Conservation (phyloP, 2,888 invertebrate genomes). For the Chrysolina americana region DNA sequence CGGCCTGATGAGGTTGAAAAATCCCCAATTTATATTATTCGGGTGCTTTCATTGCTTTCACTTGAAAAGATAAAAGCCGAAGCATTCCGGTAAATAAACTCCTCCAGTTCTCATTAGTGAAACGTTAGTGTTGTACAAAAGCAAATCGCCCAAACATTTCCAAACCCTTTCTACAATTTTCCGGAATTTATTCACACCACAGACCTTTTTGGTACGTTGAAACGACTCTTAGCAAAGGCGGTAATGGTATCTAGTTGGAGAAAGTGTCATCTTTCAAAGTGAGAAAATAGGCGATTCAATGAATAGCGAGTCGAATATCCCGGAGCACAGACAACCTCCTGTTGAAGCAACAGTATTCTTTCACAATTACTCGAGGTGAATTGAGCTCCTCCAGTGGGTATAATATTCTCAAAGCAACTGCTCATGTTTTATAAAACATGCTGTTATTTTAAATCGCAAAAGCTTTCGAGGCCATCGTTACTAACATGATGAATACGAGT, state of each 20-base stretch:
- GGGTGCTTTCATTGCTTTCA: constrained; percentile 20
- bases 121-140: constrained; percentile 37
- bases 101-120: constrained; percentile 41
- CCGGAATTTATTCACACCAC: constrained; percentile 43
- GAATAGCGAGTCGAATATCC: neutral
- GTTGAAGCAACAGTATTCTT: too few species aligned
- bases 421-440: neutral
- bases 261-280: neutral
- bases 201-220: constrained; percentile 33
- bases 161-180: constrained; percentile 37
- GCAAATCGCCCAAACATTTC: constrained; percentile 35
- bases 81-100: constrained; percentile 46
- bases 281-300: neutral
- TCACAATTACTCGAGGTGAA: too few species aligned
- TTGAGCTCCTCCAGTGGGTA: neutral
- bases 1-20: neutral
- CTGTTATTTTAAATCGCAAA: neutral
- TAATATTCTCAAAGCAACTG: neutral
- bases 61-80: constrained; percentile 37
- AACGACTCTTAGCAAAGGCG: neutral
- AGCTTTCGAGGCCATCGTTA: too few species aligned
- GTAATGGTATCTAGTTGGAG: neutral
- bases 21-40: neutral
- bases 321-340: too few species aligned
- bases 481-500: too few species aligned